These are phyloP conservation scores for Drosophila seclusa DNA, from an alignment of 2,888 invertebrate genomes.

Conservation along the genomic window DNA sequence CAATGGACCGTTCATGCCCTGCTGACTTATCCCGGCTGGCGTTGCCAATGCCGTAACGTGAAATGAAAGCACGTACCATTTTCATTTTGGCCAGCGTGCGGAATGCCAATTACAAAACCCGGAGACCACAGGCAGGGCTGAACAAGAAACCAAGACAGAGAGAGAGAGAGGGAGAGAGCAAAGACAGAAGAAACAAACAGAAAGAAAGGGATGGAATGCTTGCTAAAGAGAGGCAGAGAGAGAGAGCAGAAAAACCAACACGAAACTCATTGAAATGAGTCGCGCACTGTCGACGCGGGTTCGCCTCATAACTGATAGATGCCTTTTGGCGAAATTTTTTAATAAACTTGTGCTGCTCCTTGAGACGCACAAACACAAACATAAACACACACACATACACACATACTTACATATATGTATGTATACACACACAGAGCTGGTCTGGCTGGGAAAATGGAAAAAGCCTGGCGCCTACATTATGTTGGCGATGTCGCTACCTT, in stretches of 20 bases:
- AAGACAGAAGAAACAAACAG: conserved; percentile 1
- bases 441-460: conserved; percentile 29
- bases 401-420: conserved; percentile 9
- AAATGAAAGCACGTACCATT: conserved; percentile 81
- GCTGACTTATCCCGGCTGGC: conserved; percentile 67
- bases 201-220: background rate
- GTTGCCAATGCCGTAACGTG: conserved; percentile 54
- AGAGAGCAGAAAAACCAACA: conserved; percentile 32
- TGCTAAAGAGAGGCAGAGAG: background rate
- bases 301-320: conserved; percentile 73
- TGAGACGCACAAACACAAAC: conserved; percentile 16
- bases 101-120: conserved; percentile 80
- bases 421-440: conserved; percentile 6
- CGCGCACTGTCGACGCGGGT: conserved; percentile 58
- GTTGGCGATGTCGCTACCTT: conserved; percentile 20
- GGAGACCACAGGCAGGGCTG: conserved; percentile 38
- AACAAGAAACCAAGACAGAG: conserved; percentile 3
- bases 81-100: conserved; percentile 79
- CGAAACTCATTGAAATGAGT: conserved; percentile 76
- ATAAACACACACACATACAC: conserved; percentile 13
- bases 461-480: conserved; percentile 36
- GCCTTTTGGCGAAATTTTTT: conserved; percentile 74
- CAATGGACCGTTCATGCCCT: conserved; percentile 70
- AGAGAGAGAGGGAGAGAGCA: background rate
- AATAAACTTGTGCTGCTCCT: conserved; percentile 64